Evolutionary conservation across 2,797 vertebrate genomes (phyloP), one percentile per base, ranked within the genome.

Genomic region (Todus mexicanus): DNA sequence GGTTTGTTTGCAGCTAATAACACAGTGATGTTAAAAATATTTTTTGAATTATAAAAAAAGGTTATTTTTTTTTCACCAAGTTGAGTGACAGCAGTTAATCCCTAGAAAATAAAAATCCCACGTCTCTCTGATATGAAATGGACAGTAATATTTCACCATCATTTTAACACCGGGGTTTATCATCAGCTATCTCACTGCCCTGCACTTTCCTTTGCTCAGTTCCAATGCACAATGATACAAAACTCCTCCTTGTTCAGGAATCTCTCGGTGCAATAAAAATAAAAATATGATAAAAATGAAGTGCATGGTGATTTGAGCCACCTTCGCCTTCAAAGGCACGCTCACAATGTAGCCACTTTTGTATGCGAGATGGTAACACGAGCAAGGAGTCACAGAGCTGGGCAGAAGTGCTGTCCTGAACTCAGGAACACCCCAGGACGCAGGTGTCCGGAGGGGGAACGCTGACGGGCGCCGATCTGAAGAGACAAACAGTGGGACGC

Each of bases 381-480:
- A 48, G 23, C 21, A n/a, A 1, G 5, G 33, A 45, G 48, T 9
- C 5, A 21, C 16, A 59, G 15, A 40, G 0, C 4, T 5, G 37
- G 31, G 45, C 15, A 56, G 47, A 68, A 27, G 43, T 3, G 29
- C 26, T 2, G 23, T 31, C 31, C 9, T 8, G 19, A 33, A n/a
- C 0, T 4, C 19, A 65, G 54, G 1, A 13, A 26, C 11, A 7
- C 5, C 23, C 73, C 6, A 12, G 42, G 35, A 31, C 23, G 40
- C 15, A 38, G 74, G 16, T 10, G 48, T 27, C 25, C 22, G 22
- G 22, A 45, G 59, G 26, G 63, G 13, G 31, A 68, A 42, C 0
- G 0, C 79, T 29, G 71, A 31, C 1, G 1, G 4, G 31, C 27
- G 0, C 8, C 51, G 4, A 0, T 5, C 54, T 21, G 6, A 2